A percentile compares a stretch with the other conserved stretches of the same genome.
These are phyloP conservation scores for Ellobius talpinus DNA, from an alignment of 2,113 vertebrate genomes.

Conservation along the genomic window DNA sequence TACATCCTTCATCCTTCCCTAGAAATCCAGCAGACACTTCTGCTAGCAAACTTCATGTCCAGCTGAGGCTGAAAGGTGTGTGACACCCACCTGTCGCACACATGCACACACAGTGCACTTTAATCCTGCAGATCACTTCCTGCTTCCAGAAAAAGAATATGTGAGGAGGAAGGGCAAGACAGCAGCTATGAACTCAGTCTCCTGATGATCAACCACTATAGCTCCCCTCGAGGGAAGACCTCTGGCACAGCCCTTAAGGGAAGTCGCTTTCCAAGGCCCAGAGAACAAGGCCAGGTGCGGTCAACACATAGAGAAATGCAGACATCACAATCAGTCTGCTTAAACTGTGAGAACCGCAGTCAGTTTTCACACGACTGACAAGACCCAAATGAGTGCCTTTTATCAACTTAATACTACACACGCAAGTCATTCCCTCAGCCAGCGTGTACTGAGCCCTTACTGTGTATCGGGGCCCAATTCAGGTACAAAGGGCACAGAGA, in stretches of 20 bases:
- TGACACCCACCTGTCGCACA: background rate
- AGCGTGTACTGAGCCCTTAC: background rate
- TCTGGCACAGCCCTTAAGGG: background rate
- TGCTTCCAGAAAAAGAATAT: background rate
- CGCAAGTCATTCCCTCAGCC: background rate
- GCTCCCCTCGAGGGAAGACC: background rate
- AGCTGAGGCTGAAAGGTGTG: background rate
- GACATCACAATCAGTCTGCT: constrained; percentile 19
- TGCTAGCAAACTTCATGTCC: background rate
- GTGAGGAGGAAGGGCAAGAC: background rate
- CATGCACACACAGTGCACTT: background rate
- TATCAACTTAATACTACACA: background rate
- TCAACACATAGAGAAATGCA: background rate
- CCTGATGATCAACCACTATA: background rate
- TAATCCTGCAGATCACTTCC: background rate
- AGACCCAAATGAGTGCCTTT: background rate
- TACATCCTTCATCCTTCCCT: constrained; percentile 16
- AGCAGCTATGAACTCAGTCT: background rate
- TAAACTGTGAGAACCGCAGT: background rate
- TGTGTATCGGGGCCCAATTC: background rate
- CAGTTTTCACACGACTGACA: background rate
- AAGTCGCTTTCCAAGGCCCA: constrained; percentile 31
- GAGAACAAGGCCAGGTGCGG: background rate
- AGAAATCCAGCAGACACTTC: background rate
- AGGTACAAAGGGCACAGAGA: background rate